Base-by-base conservation (phyloP, 2,888 invertebrate genomes). In the Pseudococcus viburni region DNA sequence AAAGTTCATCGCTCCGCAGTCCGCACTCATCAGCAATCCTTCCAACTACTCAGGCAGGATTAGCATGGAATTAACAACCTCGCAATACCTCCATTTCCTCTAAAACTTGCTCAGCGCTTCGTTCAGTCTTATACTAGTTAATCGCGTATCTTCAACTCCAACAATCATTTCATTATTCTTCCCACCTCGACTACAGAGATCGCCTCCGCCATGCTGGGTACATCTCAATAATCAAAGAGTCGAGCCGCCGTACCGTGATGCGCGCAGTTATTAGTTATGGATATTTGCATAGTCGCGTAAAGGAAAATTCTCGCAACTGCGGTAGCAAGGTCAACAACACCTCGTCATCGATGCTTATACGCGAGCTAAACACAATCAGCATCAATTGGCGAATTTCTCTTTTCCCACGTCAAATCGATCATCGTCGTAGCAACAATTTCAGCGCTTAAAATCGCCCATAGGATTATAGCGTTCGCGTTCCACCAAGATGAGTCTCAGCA, bases 381-480 rank as follows among this genome's bases (percentile, higher is more conserved):
- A 73, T 33, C 73, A 33, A 73, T 73, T 33, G 26, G 33, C 73
- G 73, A 73, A 73, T 73, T 73, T 73, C 73, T 33, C 64, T 64
- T 64, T 64, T 73, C 73, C 73, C 73, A 73, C 73, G 73, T 73
- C 73, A 73, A 73, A 73, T 73, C 33, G 33, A 73, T 73, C 73
- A 73, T 73, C 33, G 9, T 12, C 0, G 33, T 73, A 15, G 33
- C 33, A 9, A 73, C 11, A 11, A 68, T 73, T 73, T 64, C 22
- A 22, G 64, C 64, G 22, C 22, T 64, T 9, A 22, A 11, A 8
- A 64, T 19, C 64, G 73, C 26, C 26, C 3, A 33, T 33, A 73
- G 33, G 73, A 73, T 73, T 73, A 73, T 33, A 73, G 6, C 33
- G 73, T 73, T 73, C 39, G 39, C 7, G 73, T 26, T 73, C 73